Evolutionary conservation across 2,888 invertebrate species (phyloP), one percentile per base, ranked within the genome.

Genomic region (Trachelus iudaicus): DNA sequence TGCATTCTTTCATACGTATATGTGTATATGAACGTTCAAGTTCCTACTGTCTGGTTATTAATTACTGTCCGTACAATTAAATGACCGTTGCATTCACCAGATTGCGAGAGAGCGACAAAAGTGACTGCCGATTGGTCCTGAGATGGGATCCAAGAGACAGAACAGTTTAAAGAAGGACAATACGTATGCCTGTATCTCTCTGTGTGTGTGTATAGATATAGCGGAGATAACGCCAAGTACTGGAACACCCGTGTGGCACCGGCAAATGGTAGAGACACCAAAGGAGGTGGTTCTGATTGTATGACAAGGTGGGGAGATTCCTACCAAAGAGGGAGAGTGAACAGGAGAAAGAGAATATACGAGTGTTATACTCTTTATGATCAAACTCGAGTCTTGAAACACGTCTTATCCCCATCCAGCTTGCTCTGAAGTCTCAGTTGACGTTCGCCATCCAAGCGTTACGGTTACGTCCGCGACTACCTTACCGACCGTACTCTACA

Each of bases 381-480:
- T 71, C 76, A 33, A 73, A 30, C 74, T 30, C 34, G 35, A 35
- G 23, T 73, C 74, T 73, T 69, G 69, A 69, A 73, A 79, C 35
- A 69, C 73, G 79, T 79, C 76, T 88, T 88, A 88, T 88, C 85
- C 88, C 83, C 86, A 82, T 87, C 83, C 81, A 80, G 81, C 79
- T 79, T 77, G 79, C 81, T 81, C 80, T 79, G 82, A 56, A 79
- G 83, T 87, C 87, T 89, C 90, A 90, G 90, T 90, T 86, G 88
- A 87, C 85, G 87, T 86, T 90, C 86, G 87, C 84, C 87, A 85
- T 87, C 85, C 85, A 86, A 86, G 85, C 87, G 85, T 85, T 85
- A 81, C 84, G 82, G 82, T 82, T 83, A 81, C 84, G 83, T 83
- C 83, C 85, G 84, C 81, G 84, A 79, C 75, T 73, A 11, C 69